A percentile compares a stretch with the other conserved stretches of the same genome.
phyloP scores from a whole-genome alignment of 2,797 vertebrate species.

The Sebastes kiyomatsui region DNA sequence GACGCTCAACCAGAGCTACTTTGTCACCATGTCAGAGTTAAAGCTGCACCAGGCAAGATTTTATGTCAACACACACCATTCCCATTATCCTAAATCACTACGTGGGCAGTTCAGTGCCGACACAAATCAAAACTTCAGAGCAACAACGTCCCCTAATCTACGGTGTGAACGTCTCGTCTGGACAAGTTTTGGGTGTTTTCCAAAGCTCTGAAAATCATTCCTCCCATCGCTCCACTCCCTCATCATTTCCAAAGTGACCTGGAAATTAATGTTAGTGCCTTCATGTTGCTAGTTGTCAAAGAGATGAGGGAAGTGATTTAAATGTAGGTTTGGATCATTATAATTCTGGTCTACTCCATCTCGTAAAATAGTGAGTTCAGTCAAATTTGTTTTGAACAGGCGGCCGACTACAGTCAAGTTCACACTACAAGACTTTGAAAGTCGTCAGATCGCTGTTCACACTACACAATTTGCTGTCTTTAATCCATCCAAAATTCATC shows the following conservation, averaged over 20 bases:
- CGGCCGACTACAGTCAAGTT: background rate
- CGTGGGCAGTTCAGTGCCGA: background rate
- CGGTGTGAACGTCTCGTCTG: background rate
- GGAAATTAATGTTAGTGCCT: background rate
- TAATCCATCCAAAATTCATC: no score
- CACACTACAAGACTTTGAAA: no score
- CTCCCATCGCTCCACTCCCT: background rate
- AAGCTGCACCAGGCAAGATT: slow-evolving; percentile 37
- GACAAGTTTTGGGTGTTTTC: background rate
- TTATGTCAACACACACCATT: background rate
- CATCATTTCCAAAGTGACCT: background rate
- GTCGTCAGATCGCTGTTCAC: no score
- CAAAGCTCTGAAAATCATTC: background rate
- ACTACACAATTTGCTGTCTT: no score
- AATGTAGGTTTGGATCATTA: background rate
- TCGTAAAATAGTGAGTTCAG: background rate
- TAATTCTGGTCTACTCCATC: background rate
- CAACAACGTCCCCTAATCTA: background rate
- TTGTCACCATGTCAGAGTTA: slow-evolving; percentile 7
- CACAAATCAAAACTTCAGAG: slow-evolving; percentile 9
- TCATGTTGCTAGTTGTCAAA: background rate
- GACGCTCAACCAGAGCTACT: background rate
- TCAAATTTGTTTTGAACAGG: background rate
- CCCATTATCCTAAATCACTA: background rate
- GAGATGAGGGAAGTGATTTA: background rate